A percentile compares a stretch with the other conserved stretches of the same genome.
These are phyloP conservation scores for Columba janthina DNA, from an alignment of 2,113 vertebrate species.

Conservation along the genomic window DNA sequence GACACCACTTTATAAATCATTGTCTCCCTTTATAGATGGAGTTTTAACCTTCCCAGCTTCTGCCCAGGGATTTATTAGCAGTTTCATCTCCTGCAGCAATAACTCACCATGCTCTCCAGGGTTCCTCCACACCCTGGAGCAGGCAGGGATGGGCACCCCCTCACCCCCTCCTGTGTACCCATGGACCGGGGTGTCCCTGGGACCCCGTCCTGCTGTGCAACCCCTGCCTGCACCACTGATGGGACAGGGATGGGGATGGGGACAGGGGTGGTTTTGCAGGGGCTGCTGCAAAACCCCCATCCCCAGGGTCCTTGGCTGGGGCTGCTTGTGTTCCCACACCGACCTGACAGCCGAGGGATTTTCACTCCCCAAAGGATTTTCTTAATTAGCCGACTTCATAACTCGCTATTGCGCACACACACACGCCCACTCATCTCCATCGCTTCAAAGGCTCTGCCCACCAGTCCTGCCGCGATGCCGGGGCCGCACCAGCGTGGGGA, in stretches of 20 bases:
- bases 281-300: accelerated
- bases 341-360: not conserved
- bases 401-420: accelerated
- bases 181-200: not conserved
- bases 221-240: too few relatives aligned
- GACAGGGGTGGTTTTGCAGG: not conserved
- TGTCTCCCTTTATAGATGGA: slow-evolving; percentile 30
- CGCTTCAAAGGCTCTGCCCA: not conserved
- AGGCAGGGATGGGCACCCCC: not conserved
- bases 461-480: accelerated
- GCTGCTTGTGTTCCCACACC: not conserved
- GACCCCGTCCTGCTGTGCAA: not conserved
- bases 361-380: not conserved
- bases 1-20: slow-evolving; percentile 62
- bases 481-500: accelerated
- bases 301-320: not conserved
- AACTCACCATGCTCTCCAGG: slow-evolving; percentile 25
- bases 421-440: not conserved
- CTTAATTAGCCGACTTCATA: slow-evolving; percentile 2
- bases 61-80: slow-evolving; percentile 69
- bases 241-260: not conserved
- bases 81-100: slow-evolving; percentile 63
- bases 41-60: slow-evolving; percentile 56
- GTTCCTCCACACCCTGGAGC: accelerated
- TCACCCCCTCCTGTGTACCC: not conserved